Evolutionary conservation across 2,888 invertebrate genomes (phyloP).

Genomic region (Trichopoda pennipes): DNA sequence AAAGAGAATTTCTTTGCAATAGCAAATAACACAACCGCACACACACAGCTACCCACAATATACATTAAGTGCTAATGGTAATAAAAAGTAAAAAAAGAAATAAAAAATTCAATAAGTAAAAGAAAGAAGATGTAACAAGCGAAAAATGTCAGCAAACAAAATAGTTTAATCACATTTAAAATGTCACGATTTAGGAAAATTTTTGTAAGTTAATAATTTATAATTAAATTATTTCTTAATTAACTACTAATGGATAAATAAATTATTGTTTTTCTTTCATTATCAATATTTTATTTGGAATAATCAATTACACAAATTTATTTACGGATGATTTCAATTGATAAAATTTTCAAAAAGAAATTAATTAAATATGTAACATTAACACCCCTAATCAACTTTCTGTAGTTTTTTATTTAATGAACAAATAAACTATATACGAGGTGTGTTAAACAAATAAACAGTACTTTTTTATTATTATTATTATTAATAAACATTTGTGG

Average conservation of each 20-base stretch:
- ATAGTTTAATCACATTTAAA: not conserved
- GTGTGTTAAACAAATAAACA: too few species aligned
- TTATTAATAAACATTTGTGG: too few species aligned
- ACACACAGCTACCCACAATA: not conserved
- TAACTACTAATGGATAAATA: too few species aligned
- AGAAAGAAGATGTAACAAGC: not conserved
- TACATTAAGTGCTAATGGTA: slow-evolving; percentile 60
- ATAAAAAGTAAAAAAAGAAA: slow-evolving; percentile 47
- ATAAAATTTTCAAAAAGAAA: slow-evolving; percentile 27
- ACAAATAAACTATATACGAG: not conserved
- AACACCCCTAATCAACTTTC: slow-evolving; percentile 62
- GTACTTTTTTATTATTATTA: too few species aligned
- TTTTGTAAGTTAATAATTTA: too few species aligned
- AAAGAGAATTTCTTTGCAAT: slow-evolving; percentile 35
- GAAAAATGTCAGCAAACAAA: not conserved
- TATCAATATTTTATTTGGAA: too few species aligned
- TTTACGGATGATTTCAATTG: slow-evolving; percentile 32
- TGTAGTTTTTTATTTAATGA: not conserved
- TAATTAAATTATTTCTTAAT: too few species aligned
- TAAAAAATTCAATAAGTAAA: slow-evolving; percentile 33
- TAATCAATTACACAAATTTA: slow-evolving; percentile 37
- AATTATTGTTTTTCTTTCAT: too few species aligned
- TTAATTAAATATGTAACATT: slow-evolving; percentile 26
- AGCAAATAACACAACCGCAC: slow-evolving; percentile 27
- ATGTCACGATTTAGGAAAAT: too few species aligned